phyloP scores from a whole-genome alignment of 2,888 invertebrate species.

The Drosophila multiciliata region DNA sequence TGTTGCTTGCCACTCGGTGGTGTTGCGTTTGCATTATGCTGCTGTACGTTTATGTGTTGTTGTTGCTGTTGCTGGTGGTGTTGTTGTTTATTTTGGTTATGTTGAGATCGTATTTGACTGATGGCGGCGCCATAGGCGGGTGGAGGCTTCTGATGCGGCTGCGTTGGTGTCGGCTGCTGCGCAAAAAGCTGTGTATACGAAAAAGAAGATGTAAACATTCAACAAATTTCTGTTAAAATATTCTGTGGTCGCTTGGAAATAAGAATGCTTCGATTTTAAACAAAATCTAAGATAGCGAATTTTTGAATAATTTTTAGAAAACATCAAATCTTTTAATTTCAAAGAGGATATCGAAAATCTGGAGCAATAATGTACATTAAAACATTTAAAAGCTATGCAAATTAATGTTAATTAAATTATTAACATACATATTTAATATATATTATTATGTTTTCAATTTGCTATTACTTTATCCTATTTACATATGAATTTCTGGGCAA shows the following conservation, averaged over 20 bases:
- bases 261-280: background rate
- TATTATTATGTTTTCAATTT: background rate
- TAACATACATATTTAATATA: background rate
- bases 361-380: background rate
- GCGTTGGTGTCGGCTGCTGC: conserved; percentile 68
- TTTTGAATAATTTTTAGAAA: background rate
- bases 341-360: background rate
- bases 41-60: conserved; percentile 59
- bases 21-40: conserved; percentile 60
- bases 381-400: background rate
- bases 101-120: conserved; percentile 85
- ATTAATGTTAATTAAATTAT: background rate
- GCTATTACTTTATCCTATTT: background rate
- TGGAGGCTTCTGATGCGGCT: conserved; percentile 84
- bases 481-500: background rate
- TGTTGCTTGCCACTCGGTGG: conserved; percentile 62
- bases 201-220: background rate
- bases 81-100: conserved; percentile 83
- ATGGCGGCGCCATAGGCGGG: conserved; percentile 85
- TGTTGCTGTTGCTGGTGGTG: conserved; percentile 48
- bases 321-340: background rate
- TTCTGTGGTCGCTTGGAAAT: background rate
- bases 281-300: background rate
- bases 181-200: conserved; percentile 76
- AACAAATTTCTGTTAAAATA: background rate